Base-by-base conservation (phyloP, 2,888 invertebrate species). In the Euspilapteryx auroguttella region DNA sequence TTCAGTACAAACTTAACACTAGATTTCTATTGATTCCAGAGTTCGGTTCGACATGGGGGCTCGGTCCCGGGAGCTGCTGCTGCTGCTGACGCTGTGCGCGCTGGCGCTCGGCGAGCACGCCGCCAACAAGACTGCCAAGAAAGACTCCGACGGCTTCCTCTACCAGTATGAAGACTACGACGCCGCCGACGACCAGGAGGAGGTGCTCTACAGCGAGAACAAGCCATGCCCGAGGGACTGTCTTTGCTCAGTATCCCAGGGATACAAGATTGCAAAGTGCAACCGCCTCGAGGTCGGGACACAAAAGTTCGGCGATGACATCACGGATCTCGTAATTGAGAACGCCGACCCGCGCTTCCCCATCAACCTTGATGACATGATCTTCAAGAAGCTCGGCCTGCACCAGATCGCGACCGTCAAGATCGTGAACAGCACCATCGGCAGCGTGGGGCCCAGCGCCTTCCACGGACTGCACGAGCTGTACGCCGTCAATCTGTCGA, bases 391-490 rank as follows among this genome's bases (percentile, higher is more conserved):
- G 37, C 62, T 83, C 32, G 83, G 85, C 24, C 68, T 88, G 14
- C 79, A 82, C 40, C 79, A 80, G 41, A 66, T 87, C 21, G 80
- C 83, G 13, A 81, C 85, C 3, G 79, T 88, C 10, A 81, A 81
- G 45, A 85, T 88, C 40, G 79, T 80, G 28, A 83, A 87, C 49
- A 85, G 85, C 34, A 81, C 81, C 7, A 83, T 89, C 43, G 65
- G 78, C 25, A 78, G 79, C 31, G 76, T 89, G 37, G 81, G 83
- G 40, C 79, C 80, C 12, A 81, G 78, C 26, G 87, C 88, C 1
- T 89, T 90, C 69, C 78, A 80, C 34, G 83, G 81, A 3, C 65
- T 88, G 28, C 66, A 79, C 12, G 80, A 83, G 36, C 62, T 90
- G 14, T 85, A 83, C 39, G 78, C 83, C 12, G 79, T 89, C 0